Evolutionary conservation across 2,888 invertebrate genomes (phyloP), one percentile per base, ranked within the genome.

Genomic region (Portevinia maculata): DNA sequence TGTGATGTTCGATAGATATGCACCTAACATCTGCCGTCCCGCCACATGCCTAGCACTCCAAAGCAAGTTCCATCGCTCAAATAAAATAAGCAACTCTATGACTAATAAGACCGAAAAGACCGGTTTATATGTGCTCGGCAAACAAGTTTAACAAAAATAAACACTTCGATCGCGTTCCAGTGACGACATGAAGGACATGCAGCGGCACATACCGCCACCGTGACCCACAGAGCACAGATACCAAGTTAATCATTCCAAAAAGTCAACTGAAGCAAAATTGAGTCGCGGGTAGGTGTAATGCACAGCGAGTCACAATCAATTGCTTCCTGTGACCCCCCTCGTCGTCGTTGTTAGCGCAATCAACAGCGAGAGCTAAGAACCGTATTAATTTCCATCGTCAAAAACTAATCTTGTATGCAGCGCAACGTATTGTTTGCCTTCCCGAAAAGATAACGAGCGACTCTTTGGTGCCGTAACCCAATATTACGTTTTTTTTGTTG

Each of bases 111-210:
- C 53, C 34, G 50, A 52, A 69, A 52, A 69, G 50, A 81, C 79
- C 79, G 59, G 79, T 81, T 79, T 70, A 30, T 13, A 13, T 13
- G 7, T 13, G 28, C 41, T 46, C 34, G 19, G 24, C 53, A 9
- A 24, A 48, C 48, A 19, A 21, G 39, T 11, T 21, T 32, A 44
- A 13, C 4, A 17, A 52, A 52, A 30, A 32, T 32, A 52, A 67
- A 44, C 57, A 28, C 34, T 15, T 46, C 50, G 70, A 55, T 39
- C 32, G 60, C 37, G 50, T 48, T 75, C 44, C 37, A 53, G 64
- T 62, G 57, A 79, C 74, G 55, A n/a, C 79, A 81, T 75, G 59
- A 81, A 81, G 79, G 79, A 70, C 75, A 59, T 15, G 30, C n/a
- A 46, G 11, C 17, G 6, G 21, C n/a, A 24, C 7, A 11, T 17